Conservation (phyloP, 2,113 vertebrate genomes). For the Tauraco erythrolophus region DNA sequence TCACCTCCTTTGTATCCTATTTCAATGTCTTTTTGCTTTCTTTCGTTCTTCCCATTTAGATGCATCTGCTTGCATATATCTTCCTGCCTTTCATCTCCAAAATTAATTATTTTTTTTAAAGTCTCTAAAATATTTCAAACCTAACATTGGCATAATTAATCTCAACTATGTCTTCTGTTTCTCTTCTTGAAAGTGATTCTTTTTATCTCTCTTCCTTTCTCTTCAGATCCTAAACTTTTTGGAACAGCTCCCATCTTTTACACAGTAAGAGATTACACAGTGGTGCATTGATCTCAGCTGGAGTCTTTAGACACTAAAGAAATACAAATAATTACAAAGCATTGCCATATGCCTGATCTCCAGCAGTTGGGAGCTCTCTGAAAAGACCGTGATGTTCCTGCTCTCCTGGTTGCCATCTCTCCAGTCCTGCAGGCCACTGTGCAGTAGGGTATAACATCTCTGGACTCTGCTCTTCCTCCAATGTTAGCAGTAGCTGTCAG, state of each 20-base stretch:
- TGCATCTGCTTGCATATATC: not conserved
- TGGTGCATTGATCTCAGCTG: not conserved
- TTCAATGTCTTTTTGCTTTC: not conserved
- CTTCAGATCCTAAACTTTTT: not conserved
- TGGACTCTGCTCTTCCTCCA: not conserved
- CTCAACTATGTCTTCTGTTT: not conserved
- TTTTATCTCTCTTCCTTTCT: not conserved
- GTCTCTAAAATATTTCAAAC: not conserved
- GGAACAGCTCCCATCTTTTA: not conserved
- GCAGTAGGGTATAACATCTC: not conserved
- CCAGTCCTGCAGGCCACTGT: not conserved
- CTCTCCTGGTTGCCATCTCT: not conserved
- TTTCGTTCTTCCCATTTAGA: not conserved
- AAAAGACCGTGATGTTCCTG: not conserved
- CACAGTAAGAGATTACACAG: not conserved
- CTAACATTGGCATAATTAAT: not conserved
- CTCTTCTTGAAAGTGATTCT: not conserved
- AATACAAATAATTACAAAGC: conserved; percentile 23
- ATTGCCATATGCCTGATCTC: not conserved
- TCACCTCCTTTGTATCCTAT: not conserved
- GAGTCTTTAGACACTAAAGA: not conserved
- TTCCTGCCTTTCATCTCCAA: not conserved
- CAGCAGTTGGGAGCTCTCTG: not conserved
- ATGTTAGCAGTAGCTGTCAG: not conserved
- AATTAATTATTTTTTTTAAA: not conserved